Conservation (phyloP, 2,113 vertebrate species). For the Catharus minimus region DNA sequence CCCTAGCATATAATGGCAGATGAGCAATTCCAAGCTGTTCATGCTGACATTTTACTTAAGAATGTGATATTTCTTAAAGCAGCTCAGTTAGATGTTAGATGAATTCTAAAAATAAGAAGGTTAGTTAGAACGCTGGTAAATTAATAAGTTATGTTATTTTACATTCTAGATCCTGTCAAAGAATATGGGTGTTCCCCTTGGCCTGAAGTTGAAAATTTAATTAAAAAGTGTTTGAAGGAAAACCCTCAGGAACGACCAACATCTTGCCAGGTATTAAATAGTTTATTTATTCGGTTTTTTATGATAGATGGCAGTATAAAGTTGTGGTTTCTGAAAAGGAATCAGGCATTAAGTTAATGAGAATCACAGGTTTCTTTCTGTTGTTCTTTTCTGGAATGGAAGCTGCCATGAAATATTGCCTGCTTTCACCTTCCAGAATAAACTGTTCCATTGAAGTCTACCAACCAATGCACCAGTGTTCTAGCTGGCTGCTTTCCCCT, state of each 20-base stretch:
- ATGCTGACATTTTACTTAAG: background rate
- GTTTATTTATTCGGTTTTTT: background rate
- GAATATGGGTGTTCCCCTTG: constrained; percentile 89
- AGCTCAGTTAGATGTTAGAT: background rate
- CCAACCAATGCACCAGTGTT: background rate
- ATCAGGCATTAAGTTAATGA: background rate
- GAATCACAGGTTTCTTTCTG: background rate
- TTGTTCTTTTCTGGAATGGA: background rate
- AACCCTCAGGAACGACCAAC: constrained; percentile 91
- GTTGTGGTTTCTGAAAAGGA: background rate
- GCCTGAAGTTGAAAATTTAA: constrained; percentile 88
- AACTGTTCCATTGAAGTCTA: background rate
- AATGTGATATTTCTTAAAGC: background rate
- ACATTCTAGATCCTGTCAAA: constrained; percentile 88
- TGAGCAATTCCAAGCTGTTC: background rate
- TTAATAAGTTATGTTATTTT: background rate
- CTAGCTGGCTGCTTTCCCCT: background rate
- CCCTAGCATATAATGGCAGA: background rate
- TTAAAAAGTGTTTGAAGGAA: constrained; percentile 90
- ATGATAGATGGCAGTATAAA: background rate
- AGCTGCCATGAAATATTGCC: background rate
- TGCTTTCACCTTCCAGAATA: background rate
- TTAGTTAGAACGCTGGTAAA: background rate
- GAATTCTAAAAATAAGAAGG: background rate
- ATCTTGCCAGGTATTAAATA: constrained; percentile 83